These are phyloP conservation scores for Clarias batrachus DNA, from an alignment of 2,113 vertebrate genomes.

Conservation along the genomic window DNA sequence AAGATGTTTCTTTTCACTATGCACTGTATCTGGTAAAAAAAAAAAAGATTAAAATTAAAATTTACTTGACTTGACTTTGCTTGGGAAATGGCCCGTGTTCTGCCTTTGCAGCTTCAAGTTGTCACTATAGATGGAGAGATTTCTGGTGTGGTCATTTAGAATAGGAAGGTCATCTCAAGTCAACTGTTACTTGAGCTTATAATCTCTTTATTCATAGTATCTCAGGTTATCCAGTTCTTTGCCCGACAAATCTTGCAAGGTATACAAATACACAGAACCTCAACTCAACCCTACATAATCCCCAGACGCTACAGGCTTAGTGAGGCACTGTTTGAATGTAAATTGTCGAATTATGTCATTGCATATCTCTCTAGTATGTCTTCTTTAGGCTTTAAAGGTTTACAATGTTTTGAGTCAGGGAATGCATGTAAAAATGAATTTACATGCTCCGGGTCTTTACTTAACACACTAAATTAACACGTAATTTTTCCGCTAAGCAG, in stretches of 20 bases:
- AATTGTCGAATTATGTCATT: background rate
- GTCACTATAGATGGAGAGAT: too few species aligned
- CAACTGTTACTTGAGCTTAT: background rate
- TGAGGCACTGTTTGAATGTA: constrained; percentile 55
- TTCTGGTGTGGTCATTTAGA: background rate
- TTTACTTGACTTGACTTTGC: too few species aligned
- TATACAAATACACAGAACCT: constrained; percentile 8
- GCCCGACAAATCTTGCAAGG: background rate
- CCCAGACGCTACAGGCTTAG: constrained; percentile 60
- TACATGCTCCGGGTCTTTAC: constrained; percentile 58
- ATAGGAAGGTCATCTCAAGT: background rate
- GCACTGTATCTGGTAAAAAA: too few species aligned
- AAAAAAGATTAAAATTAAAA: too few species aligned
- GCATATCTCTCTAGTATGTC: constrained; percentile 61
- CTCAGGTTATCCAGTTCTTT: background rate
- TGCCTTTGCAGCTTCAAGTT: too few species aligned
- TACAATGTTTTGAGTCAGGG: constrained; percentile 47
- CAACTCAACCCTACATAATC: constrained; percentile 58
- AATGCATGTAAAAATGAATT: constrained; percentile 66
- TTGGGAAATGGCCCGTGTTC: too few species aligned
- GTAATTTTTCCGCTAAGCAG: constrained; percentile 57
- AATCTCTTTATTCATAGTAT: background rate
- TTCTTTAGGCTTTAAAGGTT: constrained; percentile 66
- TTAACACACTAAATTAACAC: constrained; percentile 52
- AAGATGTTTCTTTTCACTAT: too few species aligned